Evolutionary conservation across 1,140 invertebrate genomes (phyloP).

Genomic region (Aphaenogaster floridana): DNA sequence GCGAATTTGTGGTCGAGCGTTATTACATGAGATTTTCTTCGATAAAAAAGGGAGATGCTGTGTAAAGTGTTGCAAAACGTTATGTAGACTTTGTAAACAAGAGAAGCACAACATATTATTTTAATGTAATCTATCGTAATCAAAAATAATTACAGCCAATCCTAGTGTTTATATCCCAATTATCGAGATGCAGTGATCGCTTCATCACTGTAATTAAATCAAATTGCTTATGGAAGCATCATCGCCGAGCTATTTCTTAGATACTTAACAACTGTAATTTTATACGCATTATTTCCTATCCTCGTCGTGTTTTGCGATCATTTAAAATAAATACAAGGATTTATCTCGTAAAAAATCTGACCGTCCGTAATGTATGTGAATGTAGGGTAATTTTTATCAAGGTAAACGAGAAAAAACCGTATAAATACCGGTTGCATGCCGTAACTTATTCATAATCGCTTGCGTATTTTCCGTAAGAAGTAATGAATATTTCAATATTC

Average conservation of each 20-base stretch:
- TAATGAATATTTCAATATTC: slow-evolving; percentile 18
- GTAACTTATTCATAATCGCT: slow-evolving; percentile 18
- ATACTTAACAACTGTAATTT: slow-evolving; percentile 20
- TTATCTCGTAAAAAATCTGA: not conserved
- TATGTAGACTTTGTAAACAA: not conserved
- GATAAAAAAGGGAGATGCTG: not conserved
- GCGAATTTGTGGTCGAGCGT: not conserved
- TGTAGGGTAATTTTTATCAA: slow-evolving; percentile 46
- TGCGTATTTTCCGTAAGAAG: slow-evolving; percentile 5
- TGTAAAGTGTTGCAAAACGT: not conserved
- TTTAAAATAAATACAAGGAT: not conserved
- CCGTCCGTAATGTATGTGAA: not conserved
- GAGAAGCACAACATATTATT: not conserved
- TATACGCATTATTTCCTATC: not conserved
- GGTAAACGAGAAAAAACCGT: slow-evolving; percentile 13
- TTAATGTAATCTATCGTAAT: not conserved
- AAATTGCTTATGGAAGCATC: slow-evolving; percentile 11
- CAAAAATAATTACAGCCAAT: slow-evolving; percentile 14
- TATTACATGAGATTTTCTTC: not conserved
- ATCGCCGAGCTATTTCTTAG: not conserved
- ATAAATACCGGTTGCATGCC: not conserved
- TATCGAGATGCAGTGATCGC: not conserved
- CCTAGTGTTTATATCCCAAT: slow-evolving; percentile 2
- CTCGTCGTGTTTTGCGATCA: slow-evolving; percentile 26
- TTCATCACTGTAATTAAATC: slow-evolving; percentile 26